Conservation (phyloP, 2,888 invertebrate species). For the Brachylomia viminalis region DNA sequence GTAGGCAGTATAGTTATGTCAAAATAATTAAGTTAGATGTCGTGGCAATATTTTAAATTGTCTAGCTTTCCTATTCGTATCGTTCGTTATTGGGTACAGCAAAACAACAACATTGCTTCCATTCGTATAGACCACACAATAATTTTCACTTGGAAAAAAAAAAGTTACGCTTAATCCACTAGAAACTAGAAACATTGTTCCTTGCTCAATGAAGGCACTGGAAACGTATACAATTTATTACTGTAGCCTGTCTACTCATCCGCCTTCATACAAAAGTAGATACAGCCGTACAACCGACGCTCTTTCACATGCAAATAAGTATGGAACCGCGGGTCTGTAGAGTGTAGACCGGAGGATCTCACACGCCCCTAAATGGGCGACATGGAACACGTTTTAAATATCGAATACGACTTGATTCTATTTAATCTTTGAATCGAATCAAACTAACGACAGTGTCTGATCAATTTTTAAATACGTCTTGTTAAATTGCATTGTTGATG, state of each 20-base stretch:
- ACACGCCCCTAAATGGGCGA: conserved; percentile 71
- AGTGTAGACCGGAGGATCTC: conserved; percentile 41
- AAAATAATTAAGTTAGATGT: not conserved
- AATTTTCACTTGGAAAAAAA: conserved; percentile 8
- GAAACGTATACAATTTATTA: conserved; percentile 73
- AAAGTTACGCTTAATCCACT: conserved; percentile 11
- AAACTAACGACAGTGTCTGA: not conserved
- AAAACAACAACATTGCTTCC: not conserved
- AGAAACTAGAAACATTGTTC: conserved; percentile 49
- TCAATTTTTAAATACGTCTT: conserved; percentile 1
- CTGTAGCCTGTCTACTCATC: conserved; percentile 69
- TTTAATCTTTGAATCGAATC: conserved; percentile 68
- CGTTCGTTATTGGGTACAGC: too few species aligned
- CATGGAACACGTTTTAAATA: conserved; percentile 84
- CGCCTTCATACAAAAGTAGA: conserved; percentile 72
- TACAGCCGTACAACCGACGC: conserved; percentile 72
- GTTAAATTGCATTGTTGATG: not conserved
- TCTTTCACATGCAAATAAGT: conserved; percentile 84
- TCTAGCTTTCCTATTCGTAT: not conserved
- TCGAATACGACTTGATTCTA: conserved; percentile 84
- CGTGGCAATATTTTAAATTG: not conserved
- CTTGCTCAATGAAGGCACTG: conserved; percentile 56
- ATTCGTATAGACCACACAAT: conserved; percentile 5
- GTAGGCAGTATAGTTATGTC: not conserved
- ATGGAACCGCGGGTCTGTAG: conserved; percentile 66